Conservation (phyloP, 2,888 invertebrate species). For the Thecophora atra region DNA sequence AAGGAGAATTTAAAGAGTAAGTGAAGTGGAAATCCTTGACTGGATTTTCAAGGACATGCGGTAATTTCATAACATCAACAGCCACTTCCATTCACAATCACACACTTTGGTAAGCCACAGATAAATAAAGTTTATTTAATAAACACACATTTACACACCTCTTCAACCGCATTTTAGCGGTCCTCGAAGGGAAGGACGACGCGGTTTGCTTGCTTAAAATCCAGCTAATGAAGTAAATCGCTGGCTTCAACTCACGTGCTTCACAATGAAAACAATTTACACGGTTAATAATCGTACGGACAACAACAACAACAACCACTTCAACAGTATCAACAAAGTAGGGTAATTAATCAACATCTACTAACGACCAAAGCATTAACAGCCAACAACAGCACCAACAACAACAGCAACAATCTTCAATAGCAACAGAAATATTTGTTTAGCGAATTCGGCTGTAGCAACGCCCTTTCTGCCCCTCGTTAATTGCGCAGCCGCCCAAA, state of each 20-base stretch:
- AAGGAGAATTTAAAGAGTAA: too few relatives aligned
- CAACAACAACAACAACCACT: slow-evolving; percentile 26
- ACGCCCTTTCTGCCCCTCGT: neutral
- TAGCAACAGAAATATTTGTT: slow-evolving; percentile 19
- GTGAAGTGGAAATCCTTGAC: too few relatives aligned
- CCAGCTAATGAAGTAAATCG: neutral
- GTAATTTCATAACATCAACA: too few relatives aligned
- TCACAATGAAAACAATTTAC: slow-evolving; percentile 3
- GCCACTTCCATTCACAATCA: too few relatives aligned
- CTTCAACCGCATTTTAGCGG: neutral
- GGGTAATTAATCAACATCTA: slow-evolving; percentile 12
- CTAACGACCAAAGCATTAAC: slow-evolving; percentile 31
- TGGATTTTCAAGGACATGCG: too few relatives aligned
- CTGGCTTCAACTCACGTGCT: neutral
- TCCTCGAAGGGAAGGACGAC: neutral
- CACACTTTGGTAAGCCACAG: too few relatives aligned
- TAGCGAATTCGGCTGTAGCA: slow-evolving; percentile 8
- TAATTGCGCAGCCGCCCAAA: neutral
- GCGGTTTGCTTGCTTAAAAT: neutral
- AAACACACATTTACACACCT: neutral
- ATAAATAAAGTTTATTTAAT: too few relatives aligned
- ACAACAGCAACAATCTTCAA: neutral
- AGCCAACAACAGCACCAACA: slow-evolving; percentile 27
- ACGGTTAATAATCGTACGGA: slow-evolving; percentile 21
- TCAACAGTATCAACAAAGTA: neutral